Evolutionary conservation across 1,140 invertebrate species (phyloP).

Genomic region (Caenorhabditis latens): DNA sequence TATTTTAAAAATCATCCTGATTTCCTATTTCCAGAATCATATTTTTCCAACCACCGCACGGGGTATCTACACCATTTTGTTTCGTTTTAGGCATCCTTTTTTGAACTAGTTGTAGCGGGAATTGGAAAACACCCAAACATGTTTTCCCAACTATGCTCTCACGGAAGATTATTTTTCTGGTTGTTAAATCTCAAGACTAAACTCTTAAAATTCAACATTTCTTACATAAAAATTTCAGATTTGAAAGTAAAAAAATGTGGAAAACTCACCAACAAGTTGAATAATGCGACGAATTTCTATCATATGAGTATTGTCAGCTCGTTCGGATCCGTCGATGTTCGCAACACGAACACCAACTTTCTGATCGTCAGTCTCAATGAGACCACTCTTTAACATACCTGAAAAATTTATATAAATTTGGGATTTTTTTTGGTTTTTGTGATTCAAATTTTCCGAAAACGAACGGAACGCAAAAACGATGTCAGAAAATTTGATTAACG

Average conservation of each 20-base stretch:
- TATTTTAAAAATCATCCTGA: not conserved
- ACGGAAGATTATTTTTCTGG: not conserved
- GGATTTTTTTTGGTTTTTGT: too few relatives aligned
- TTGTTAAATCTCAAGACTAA: not conserved
- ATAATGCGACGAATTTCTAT: constrained; percentile 37
- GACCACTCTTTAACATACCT: constrained; percentile 39
- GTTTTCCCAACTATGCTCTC: not conserved
- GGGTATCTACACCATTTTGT: not conserved
- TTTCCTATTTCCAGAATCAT: not conserved
- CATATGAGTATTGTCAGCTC: constrained; percentile 4
- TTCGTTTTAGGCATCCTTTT: not conserved
- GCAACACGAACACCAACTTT: constrained; percentile 36
- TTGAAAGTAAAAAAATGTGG: not conserved
- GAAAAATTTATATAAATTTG: not conserved
- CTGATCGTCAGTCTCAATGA: constrained; percentile 25
- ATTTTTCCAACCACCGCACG: not conserved
- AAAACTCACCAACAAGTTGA: constrained; percentile 24
- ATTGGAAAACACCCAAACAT: not conserved
- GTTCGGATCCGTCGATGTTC: constrained; percentile 18
- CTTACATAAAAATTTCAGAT: not conserved
- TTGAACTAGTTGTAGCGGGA: not conserved
- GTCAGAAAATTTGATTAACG: not conserved
- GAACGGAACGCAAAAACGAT: not conserved
- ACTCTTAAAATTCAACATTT: not conserved
- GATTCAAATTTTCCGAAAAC: not conserved